Percentiles rank a stretch among this genome's conserved stretches.
phyloP scores from a whole-genome alignment of 2,797 vertebrate species.

The Zalophus californianus region DNA sequence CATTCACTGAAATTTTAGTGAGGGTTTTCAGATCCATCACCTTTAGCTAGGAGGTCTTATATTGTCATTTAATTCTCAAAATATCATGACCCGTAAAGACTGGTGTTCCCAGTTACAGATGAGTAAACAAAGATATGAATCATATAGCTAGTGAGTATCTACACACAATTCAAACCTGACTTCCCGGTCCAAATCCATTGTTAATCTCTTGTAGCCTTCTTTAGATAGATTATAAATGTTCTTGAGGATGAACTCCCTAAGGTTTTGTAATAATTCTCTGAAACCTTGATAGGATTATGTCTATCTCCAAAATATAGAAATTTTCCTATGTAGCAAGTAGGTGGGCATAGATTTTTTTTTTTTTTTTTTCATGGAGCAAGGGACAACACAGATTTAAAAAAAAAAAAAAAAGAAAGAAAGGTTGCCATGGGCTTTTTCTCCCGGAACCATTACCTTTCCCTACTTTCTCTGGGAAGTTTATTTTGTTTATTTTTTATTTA shows the following conservation, averaged over 20 bases:
- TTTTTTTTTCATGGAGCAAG: neutral
- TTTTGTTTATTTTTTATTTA: no score
- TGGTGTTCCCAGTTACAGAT: neutral
- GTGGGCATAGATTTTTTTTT: neutral
- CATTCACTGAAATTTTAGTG: neutral
- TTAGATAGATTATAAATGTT: neutral
- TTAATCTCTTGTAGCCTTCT: neutral
- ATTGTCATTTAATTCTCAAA: slow-evolving; percentile 35
- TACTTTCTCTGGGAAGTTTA: neutral
- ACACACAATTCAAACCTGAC: neutral
- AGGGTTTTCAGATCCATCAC: neutral
- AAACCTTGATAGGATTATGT: neutral
- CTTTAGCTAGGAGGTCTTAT: neutral
- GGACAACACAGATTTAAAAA: neutral
- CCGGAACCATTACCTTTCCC: neutral
- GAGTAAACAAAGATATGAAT: neutral
- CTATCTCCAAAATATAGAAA: neutral
- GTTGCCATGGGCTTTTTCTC: neutral
- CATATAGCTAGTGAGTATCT: neutral
- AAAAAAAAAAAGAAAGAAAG: neutral
- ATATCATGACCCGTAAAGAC: neutral
- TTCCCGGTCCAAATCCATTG: neutral
- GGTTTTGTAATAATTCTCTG: neutral
- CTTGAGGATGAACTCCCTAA: neutral
- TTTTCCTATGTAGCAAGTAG: neutral